phyloP scores from a whole-genome alignment of 2,113 vertebrate species.

The Callaeas wilsoni region DNA sequence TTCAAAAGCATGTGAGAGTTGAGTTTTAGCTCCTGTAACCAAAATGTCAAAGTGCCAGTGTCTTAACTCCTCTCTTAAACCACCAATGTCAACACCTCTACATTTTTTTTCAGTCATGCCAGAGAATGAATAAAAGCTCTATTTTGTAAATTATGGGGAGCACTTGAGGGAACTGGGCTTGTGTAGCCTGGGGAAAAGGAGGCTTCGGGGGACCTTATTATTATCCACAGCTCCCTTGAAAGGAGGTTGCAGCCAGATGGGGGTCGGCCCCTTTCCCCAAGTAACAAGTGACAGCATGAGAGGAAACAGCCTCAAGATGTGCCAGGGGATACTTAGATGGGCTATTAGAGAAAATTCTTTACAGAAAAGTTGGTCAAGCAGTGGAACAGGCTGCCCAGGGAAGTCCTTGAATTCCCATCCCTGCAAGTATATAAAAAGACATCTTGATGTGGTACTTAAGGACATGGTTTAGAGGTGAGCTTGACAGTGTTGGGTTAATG shows the following conservation, averaged over 20 bases:
- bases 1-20: not conserved
- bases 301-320: not conserved
- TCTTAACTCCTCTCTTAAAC: not conserved
- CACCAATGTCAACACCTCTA: not conserved
- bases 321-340: not conserved
- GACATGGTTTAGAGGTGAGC: not conserved
- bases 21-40: not conserved
- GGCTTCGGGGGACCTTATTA: fast-evolving
- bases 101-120: not conserved
- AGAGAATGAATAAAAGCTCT: not conserved
- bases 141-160: not conserved
- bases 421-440: not conserved
- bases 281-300: not conserved
- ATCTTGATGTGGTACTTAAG: no score
- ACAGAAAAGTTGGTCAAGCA: not conserved
- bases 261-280: not conserved
- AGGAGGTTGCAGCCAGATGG: no score
- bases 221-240: not conserved
- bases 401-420: not conserved
- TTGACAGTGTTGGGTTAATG: not conserved
- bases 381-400: not conserved
- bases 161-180: not conserved
- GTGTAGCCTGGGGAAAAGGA: not conserved
- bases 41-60: not conserved
- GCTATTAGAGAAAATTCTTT: not conserved